Evolutionary conservation across 2,797 vertebrate genomes (phyloP).

Genomic region (Betta splendens): DNA sequence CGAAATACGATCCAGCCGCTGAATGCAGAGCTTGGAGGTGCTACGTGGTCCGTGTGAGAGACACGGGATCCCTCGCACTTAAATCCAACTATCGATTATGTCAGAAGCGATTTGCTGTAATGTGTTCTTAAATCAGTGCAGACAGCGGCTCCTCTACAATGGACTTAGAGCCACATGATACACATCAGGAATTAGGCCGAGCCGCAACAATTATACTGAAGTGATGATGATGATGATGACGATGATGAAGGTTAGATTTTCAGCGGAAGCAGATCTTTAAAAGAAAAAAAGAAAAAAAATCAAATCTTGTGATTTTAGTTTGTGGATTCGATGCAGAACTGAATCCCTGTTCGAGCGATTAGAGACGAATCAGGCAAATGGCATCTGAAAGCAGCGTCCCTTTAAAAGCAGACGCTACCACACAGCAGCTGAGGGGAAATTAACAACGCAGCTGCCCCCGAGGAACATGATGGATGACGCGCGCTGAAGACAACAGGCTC

Average conservation of each 20-base stretch:
- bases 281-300: no score
- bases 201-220: neutral
- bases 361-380: no score
- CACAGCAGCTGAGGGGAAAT: constrained; percentile 29
- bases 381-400: neutral
- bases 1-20: constrained; percentile 36
- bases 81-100: constrained; percentile 25
- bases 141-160: constrained; percentile 1
- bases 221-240: no score
- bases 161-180: constrained; percentile 8
- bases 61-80: constrained; percentile 19
- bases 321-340: neutral
- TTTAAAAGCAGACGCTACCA: constrained; percentile 12
- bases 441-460: constrained; percentile 26
- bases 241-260: no score
- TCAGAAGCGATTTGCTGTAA: constrained; percentile 22
- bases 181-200: constrained; percentile 1
- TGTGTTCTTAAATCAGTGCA: constrained; percentile 38
- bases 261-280: neutral
- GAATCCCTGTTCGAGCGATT: constrained; percentile 10
- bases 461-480: constrained; percentile 45
- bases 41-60: constrained; percentile 10
- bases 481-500: constrained; percentile 37
- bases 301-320: neutral
- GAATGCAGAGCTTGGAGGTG: constrained; percentile 25